A percentile compares a stretch with the other conserved stretches of the same genome.
Conservation (phyloP, 1,140 invertebrate species). For the Musca vetustissima region DNA sequence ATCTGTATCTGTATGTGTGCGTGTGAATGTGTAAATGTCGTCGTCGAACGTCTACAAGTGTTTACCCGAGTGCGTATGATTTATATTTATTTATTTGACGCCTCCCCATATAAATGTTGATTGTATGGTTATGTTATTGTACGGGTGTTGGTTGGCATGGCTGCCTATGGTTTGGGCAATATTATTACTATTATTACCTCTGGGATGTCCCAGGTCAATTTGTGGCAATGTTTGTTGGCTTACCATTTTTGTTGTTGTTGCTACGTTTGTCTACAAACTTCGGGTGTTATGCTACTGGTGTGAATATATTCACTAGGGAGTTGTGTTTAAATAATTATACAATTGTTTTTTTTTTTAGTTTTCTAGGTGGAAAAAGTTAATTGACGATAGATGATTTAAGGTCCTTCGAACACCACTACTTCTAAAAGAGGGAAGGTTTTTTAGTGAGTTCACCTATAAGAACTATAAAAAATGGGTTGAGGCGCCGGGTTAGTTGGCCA, state of each 20-base stretch:
- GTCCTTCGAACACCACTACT: no score
- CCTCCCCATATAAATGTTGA: neutral
- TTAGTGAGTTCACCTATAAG: no score
- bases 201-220: conserved; percentile 17
- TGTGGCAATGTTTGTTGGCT: conserved; percentile 1
- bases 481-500: no score
- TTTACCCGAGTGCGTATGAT: no score
- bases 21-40: neutral
- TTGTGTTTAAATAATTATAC: neutral
- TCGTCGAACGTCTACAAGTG: neutral
- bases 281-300: no score
- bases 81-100: neutral
- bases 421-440: no score
- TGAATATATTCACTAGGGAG: no score
- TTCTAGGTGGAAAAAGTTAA: no score
- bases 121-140: neutral
- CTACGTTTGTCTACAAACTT: no score
- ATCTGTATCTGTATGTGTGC: neutral
- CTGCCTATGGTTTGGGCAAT: neutral
- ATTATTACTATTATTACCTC: conserved; percentile 9
- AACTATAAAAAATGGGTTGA: no score
- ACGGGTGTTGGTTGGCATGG: neutral
- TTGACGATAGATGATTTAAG: no score
- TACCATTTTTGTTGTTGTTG: neutral
- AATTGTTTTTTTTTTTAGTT: neutral